Conservation (phyloP, 2,797 vertebrate genomes). For the Rhabdomys pumilio region DNA sequence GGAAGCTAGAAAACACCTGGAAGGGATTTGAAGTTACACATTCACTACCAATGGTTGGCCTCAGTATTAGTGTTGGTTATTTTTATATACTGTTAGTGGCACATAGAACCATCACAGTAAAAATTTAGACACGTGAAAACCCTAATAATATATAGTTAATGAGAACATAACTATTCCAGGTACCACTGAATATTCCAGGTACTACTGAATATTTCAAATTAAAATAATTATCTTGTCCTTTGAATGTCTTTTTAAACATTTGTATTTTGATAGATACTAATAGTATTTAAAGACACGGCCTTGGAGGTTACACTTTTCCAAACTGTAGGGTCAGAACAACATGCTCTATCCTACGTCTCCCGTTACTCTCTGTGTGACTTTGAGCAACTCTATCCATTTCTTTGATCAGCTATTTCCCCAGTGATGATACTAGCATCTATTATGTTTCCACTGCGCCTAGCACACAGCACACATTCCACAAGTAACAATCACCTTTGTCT, state of each 20-base stretch:
- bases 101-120: background rate
- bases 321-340: background rate
- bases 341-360: background rate
- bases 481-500: background rate
- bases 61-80: background rate
- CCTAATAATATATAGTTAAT: background rate
- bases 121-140: constrained; percentile 42
- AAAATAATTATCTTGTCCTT: constrained; percentile 37
- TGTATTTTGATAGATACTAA: constrained; percentile 58
- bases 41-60: background rate
- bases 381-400: accelerated
- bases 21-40: background rate
- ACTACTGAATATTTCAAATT: background rate
- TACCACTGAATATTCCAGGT: background rate
- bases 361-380: background rate
- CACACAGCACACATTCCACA: background rate
- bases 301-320: constrained; percentile 48
- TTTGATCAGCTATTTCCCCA: background rate
- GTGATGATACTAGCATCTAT: background rate
- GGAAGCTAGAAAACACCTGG: background rate
- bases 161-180: constrained; percentile 25
- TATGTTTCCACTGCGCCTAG: background rate
- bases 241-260: constrained; percentile 37
- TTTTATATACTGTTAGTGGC: constrained; percentile 19
- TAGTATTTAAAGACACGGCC: background rate